Conservation (phyloP, 2,113 vertebrate genomes). For the Rhinichthys klamathensis region DNA sequence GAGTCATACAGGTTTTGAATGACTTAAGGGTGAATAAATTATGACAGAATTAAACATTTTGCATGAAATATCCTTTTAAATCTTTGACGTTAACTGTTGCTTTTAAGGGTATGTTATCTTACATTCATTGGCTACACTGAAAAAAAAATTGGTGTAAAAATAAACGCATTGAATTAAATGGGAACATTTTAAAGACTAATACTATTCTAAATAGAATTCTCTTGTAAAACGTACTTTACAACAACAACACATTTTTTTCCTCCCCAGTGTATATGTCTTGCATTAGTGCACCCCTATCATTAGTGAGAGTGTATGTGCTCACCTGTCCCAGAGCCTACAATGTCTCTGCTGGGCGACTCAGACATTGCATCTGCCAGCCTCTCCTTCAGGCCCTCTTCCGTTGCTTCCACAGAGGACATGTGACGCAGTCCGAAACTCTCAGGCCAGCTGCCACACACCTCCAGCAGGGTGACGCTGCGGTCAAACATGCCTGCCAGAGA, state of each 20-base stretch:
- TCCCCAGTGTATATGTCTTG: not conserved
- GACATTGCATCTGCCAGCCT: conserved; percentile 97
- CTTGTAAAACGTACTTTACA: too few species aligned
- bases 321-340: conserved; percentile 95
- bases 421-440: conserved; percentile 94
- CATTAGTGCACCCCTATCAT: not conserved
- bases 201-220: too few species aligned
- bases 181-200: too few species aligned
- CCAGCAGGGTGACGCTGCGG: conserved; percentile 92
- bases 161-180: too few species aligned
- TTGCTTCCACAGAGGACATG: conserved; percentile 87
- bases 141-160: too few species aligned
- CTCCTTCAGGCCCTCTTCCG: conserved; percentile 92
- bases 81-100: not conserved
- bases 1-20: not conserved
- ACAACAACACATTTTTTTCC: too few species aligned
- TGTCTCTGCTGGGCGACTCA: conserved; percentile 91
- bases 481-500: conserved; percentile 85
- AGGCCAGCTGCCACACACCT: conserved; percentile 97
- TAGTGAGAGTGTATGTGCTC: conserved; percentile 49
- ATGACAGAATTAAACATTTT: not conserved
- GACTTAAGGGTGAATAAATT: not conserved
- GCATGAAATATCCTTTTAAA: not conserved
- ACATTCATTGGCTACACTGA: not conserved
- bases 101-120: not conserved